phyloP scores from a whole-genome alignment of 2,888 invertebrate genomes.

The Lymantria dispar region DNA sequence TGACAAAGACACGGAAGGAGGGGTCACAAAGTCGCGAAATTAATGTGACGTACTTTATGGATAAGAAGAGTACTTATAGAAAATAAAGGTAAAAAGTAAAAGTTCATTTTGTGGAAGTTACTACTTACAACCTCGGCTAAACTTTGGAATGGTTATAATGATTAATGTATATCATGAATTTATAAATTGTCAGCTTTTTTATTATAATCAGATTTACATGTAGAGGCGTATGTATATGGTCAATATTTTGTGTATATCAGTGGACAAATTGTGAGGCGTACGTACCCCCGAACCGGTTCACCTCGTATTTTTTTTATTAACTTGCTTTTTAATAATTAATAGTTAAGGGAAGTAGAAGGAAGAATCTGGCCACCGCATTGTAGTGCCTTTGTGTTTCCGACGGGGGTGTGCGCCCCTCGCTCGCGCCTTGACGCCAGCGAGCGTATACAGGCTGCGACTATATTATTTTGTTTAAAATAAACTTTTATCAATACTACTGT shows the following conservation, averaged over 20 bases:
- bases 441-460: constrained; percentile 61
- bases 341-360: constrained; percentile 21
- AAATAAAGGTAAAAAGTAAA: constrained; percentile 9
- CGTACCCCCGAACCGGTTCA: constrained; percentile 42
- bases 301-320: constrained; percentile 34
- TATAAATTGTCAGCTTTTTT: constrained; percentile 75
- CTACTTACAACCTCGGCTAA: constrained; percentile 27
- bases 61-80: constrained; percentile 69
- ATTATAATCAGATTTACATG: constrained; percentile 69
- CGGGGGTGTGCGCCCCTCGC: constrained; percentile 38
- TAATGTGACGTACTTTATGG: too few species aligned
- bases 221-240: constrained; percentile 65
- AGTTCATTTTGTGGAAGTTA: constrained; percentile 23
- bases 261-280: constrained; percentile 54
- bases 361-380: constrained; percentile 6
- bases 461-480: constrained; percentile 78
- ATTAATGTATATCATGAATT: constrained; percentile 72
- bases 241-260: constrained; percentile 71
- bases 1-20: too few species aligned
- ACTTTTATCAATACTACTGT: constrained; percentile 63
- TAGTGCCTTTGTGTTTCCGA: constrained; percentile 13
- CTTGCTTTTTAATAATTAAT: constrained; percentile 34
- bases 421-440: constrained; percentile 39
- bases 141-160: constrained; percentile 46
- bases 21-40: too few species aligned